Evolutionary conservation across 2,113 vertebrate genomes (phyloP), one percentile per base, ranked within the genome.

Genomic region (Xyliphius kryptos): DNA sequence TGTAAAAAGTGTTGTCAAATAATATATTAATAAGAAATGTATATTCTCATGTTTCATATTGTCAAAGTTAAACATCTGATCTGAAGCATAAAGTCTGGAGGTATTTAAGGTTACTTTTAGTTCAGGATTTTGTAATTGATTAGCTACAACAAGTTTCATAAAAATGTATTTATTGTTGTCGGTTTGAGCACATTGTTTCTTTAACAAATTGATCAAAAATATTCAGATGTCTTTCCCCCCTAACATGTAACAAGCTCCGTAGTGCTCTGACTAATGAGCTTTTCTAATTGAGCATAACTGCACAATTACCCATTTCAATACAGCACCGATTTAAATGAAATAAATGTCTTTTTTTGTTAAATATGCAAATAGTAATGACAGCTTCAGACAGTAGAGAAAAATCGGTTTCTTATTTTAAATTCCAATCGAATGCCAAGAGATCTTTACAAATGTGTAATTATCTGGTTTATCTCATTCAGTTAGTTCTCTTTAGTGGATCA

Each of bases 361-460:
- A 62, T 65, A 49, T 58, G 38, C 37, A 37, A 66, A 50, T 55
- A 49, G 62, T 69, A 61, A 41, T 10, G 2, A 6, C n/a, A 13
- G 17, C 53, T 55, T 56, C 22, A 59, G 44, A 59, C 26, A 21
- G 36, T 56, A 32, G 61, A 52, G 57, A 62, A 61, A 66, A 51
- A 57, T 43, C 20, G 15, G 38, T 15, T 56, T 73, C 38, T 73
- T 41, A 41, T 56, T 63, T 74, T 26, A 58, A 63, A 63, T 50
- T 70, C 43, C 50, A 43, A 46, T 20, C 60, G 38, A 49, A 74
- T 63, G 17, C 36, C 56, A 15, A 63, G 50, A 63, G 54, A 54
- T 63, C 59, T 60, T 74, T 63, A 63, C 51, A 47, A 67, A 70
- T 63, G 13, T 41, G 40, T 74, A 69, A 68, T 56, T 56, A 14